phyloP scores from a whole-genome alignment of 2,888 invertebrate species.

The Polyommatus icarus region DNA sequence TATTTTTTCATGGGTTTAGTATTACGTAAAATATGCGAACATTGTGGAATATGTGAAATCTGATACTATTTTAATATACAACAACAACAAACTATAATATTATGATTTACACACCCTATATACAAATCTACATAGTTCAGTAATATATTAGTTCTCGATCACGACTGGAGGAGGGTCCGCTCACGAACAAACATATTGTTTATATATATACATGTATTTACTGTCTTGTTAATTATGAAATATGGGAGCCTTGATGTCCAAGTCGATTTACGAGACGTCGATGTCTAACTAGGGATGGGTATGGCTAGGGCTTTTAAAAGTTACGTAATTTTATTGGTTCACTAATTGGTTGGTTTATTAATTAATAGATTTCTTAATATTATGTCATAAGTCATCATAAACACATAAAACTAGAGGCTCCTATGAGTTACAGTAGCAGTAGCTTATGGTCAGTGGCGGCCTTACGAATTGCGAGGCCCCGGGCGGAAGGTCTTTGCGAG shows the following conservation, averaged over 20 bases:
- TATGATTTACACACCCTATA: constrained; percentile 38
- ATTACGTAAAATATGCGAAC: not conserved
- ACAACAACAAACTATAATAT: not conserved
- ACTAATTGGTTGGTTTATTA: not conserved
- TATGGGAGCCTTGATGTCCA: constrained; percentile 22
- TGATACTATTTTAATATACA: not conserved
- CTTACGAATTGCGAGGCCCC: too few relatives aligned
- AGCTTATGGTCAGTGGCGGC: too few relatives aligned
- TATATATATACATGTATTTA: constrained; percentile 34
- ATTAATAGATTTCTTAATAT: not conserved
- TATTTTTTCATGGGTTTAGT: not conserved
- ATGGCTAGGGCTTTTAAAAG: not conserved
- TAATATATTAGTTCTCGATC: constrained; percentile 44
- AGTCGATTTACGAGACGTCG: constrained; percentile 4
- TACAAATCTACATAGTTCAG: constrained; percentile 38
- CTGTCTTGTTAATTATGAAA: constrained; percentile 28
- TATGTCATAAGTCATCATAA: not conserved
- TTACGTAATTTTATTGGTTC: not conserved
- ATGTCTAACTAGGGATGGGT: not conserved
- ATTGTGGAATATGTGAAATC: not conserved
- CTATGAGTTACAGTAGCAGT: too few relatives aligned
- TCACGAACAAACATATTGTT: constrained; percentile 45
- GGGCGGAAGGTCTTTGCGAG: too few relatives aligned
- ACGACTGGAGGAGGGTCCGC: constrained; percentile 42
- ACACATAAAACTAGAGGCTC: not conserved